phyloP scores from a whole-genome alignment of 2,113 vertebrate genomes.

The Semicossyphus pulcher region DNA sequence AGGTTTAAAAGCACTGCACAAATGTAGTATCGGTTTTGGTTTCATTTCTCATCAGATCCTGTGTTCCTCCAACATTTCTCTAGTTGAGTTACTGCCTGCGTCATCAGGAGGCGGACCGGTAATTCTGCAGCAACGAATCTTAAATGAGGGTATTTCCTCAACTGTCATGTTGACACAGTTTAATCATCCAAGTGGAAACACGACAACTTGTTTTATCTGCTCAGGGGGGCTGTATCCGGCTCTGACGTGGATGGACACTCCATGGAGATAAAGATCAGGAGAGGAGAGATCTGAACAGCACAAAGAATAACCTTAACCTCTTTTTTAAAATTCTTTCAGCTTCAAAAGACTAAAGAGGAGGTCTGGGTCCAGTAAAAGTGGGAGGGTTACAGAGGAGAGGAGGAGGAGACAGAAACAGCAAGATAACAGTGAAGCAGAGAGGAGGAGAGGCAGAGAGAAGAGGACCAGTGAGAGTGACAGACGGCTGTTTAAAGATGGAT shows the following conservation, averaged over 20 bases:
- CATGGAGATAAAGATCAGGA: not conserved
- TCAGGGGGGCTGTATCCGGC: slow-evolving; percentile 1
- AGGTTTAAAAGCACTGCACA: not conserved
- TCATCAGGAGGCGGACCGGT: not conserved
- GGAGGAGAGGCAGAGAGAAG: slow-evolving; percentile 18
- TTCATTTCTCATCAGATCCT: slow-evolving; percentile 1
- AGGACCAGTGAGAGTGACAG: slow-evolving; percentile 13
- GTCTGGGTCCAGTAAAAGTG: slow-evolving; percentile 4
- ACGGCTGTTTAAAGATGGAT: slow-evolving; percentile 75
- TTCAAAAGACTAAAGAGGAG: slow-evolving; percentile 22
- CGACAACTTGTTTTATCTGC: not conserved
- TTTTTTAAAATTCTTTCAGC: slow-evolving; percentile 17
- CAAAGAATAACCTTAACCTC: not conserved
- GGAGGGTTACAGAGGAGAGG: slow-evolving; percentile 18
- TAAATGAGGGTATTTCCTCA: slow-evolving; percentile 11
- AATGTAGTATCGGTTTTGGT: not conserved
- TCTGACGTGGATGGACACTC: slow-evolving; percentile 10
- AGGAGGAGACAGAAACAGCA: slow-evolving; percentile 22
- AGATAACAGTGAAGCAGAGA: slow-evolving; percentile 20
- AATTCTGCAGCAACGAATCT: not conserved
- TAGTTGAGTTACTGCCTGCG: not conserved
- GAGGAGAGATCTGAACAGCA: not conserved
- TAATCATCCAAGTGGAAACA: slow-evolving; percentile 18
- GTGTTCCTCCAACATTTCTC: not conserved
- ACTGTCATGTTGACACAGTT: too few species aligned